A percentile compares a stretch with the other conserved stretches of the same genome.
Conservation (phyloP, 2,113 vertebrate species). For the Microcebus murinus region DNA sequence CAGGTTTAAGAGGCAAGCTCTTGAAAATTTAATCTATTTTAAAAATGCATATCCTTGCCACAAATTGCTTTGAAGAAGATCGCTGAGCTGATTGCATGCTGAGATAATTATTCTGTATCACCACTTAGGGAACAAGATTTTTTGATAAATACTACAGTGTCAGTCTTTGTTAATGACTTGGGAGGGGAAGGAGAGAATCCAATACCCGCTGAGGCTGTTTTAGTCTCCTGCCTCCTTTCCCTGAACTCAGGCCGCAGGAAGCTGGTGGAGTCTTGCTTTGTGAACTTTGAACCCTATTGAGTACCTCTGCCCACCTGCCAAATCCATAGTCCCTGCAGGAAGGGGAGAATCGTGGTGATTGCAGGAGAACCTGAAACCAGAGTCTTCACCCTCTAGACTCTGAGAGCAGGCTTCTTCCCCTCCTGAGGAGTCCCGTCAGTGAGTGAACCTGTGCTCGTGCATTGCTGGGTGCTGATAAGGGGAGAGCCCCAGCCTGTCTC, state of each 20-base stretch:
- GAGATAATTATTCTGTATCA: constrained; percentile 77
- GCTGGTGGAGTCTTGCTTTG: neutral
- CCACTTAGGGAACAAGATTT: constrained; percentile 71
- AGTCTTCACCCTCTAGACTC: neutral
- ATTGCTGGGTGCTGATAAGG: neutral
- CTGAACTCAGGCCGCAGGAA: neutral
- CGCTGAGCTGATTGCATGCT: constrained; percentile 65
- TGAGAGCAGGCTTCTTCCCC: neutral
- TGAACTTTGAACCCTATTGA: neutral
- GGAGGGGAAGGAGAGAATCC: constrained; percentile 27
- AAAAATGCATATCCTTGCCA: constrained; percentile 69
- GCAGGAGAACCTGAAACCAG: neutral
- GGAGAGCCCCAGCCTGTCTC: no score
- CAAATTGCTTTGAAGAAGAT: constrained; percentile 77
- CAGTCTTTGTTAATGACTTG: constrained; percentile 70
- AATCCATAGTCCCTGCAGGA: neutral
- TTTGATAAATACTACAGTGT: constrained; percentile 71
- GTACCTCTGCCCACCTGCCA: neutral
- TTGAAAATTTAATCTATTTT: constrained; percentile 70
- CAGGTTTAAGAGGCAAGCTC: constrained; percentile 66
- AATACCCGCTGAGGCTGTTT: neutral
- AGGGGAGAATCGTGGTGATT: neutral
- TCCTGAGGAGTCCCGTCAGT: neutral
- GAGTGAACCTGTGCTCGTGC: neutral
- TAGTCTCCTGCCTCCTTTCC: neutral